Percentiles rank a stretch among this genome's conserved stretches.
Conservation (phyloP, 2,888 invertebrate genomes). For the Dynastes hyllus region DNA sequence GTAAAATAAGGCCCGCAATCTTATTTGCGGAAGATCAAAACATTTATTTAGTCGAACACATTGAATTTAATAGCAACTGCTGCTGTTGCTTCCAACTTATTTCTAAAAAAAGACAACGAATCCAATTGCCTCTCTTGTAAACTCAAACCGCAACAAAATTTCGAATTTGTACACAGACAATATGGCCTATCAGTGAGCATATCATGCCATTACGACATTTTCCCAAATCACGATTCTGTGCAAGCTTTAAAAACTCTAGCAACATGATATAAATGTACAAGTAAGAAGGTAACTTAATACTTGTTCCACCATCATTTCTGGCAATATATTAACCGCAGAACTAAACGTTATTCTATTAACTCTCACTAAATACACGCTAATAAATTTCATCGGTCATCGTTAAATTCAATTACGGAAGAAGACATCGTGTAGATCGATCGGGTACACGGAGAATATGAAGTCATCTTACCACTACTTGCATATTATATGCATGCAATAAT, state of each 20-base stretch:
- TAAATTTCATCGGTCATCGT: constrained; percentile 15
- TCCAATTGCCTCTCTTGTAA: too few species aligned
- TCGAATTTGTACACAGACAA: too few species aligned
- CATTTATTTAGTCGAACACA: too few species aligned
- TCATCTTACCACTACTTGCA: not conserved
- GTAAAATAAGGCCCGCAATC: too few species aligned
- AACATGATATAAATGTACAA: not conserved
- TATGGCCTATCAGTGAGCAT: not conserved
- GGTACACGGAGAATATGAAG: constrained; percentile 3
- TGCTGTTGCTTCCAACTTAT: too few species aligned
- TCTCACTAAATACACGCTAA: not conserved
- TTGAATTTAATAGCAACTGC: too few species aligned
- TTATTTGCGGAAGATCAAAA: too few species aligned
- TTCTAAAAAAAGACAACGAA: too few species aligned
- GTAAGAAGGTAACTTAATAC: constrained; percentile 1
- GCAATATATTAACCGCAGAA: constrained; percentile 24
- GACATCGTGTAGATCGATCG: constrained; percentile 6
- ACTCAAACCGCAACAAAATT: too few species aligned
- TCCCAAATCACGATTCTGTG: not conserved
- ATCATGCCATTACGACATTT: not conserved
- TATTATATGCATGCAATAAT: not conserved
- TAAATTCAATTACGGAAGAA: constrained; percentile 32
- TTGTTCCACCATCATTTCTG: constrained; percentile 11
- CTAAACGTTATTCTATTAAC: constrained; percentile 9
- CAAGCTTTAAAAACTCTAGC: not conserved